Evolutionary conservation across 1,140 invertebrate species (phyloP), one percentile per base, ranked within the genome.

Genomic region (Drosophila aff.): DNA sequence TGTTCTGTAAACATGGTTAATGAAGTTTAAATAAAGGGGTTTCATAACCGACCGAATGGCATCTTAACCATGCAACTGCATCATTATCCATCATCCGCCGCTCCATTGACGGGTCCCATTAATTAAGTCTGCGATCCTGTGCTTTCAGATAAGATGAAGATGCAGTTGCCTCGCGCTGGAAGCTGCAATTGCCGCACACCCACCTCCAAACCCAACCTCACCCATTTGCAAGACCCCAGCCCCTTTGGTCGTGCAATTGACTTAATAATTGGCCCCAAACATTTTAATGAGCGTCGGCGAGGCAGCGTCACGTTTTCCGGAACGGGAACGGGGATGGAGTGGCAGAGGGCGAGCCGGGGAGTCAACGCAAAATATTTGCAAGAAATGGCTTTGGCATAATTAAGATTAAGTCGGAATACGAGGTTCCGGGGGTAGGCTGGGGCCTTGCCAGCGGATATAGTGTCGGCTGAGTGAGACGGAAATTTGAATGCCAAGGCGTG

Each of bases 401-500:
- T 87, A 81, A 83, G 71, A 82, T 79, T 49, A 65, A 43, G 59
- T 36, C n/a, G 60, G 31, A 23, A 26, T 15, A 47, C 7, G n/a
- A 61, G 8, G 40, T 5, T 36, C 10, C 50, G n/a, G 50, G 16
- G 16, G 28, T 11, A 7, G 28, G 6, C 50, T 8, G 28, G 36
- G 6, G 40, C 31, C 57, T 28, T 46, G 43, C 10, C 21, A 11
- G 13, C n/a, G 72, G 41, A 60, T 40, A 40, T 61, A 49, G 46
- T 73, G 67, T 43, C 53, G 26, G 15, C 46, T 50, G 71, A 61
- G 46, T 77, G 46, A 40, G 31, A 33, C 76, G 84, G 81, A 84
- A 90, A 87, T 87, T 87, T 84, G 82, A 89, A 87, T 87, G 84
- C 78, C 84, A 84, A 87, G 81, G 66, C 71, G 62, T 69, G 72